A percentile compares a stretch with the other conserved stretches of the same genome.
phyloP scores from a whole-genome alignment of 2,113 vertebrate species.

The Cyprinodon variegatus region DNA sequence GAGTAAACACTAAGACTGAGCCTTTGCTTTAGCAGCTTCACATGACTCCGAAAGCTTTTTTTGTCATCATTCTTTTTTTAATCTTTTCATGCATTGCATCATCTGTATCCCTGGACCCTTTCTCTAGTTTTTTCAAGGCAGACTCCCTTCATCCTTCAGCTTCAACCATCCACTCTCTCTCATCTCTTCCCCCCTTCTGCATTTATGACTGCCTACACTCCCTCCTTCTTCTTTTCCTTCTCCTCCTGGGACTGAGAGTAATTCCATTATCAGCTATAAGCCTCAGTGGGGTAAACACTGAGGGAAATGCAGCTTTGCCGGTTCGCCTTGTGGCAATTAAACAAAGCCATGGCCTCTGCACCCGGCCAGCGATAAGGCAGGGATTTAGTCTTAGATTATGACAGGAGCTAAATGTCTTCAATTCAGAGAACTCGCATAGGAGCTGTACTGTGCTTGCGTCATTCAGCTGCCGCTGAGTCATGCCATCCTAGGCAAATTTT shows the following conservation, averaged over 20 bases:
- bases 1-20: constrained; percentile 49
- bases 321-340: constrained; percentile 72
- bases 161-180: constrained; percentile 33
- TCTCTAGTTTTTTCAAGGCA: constrained; percentile 26
- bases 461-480: constrained; percentile 65
- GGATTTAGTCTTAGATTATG: constrained; percentile 71
- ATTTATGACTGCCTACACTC: constrained; percentile 32
- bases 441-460: constrained; percentile 50
- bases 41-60: constrained; percentile 34
- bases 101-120: constrained; percentile 2
- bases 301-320: constrained; percentile 70
- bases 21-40: constrained; percentile 36
- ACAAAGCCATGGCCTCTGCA: constrained; percentile 66
- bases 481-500: constrained; percentile 21
- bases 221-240: constrained; percentile 37
- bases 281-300: constrained; percentile 70
- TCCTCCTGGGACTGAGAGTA: constrained; percentile 70
- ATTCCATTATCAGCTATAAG: constrained; percentile 80
- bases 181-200: constrained; percentile 25
- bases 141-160: constrained; percentile 25
- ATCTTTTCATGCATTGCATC: constrained; percentile 27
- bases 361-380: constrained; percentile 61
- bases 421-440: constrained; percentile 53
- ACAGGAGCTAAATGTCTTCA: constrained; percentile 64
- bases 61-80: constrained; percentile 11